A percentile compares a stretch with the other conserved stretches of the same genome.
Conservation (phyloP, 2,113 vertebrate genomes). For the Pluvianellus socialis region DNA sequence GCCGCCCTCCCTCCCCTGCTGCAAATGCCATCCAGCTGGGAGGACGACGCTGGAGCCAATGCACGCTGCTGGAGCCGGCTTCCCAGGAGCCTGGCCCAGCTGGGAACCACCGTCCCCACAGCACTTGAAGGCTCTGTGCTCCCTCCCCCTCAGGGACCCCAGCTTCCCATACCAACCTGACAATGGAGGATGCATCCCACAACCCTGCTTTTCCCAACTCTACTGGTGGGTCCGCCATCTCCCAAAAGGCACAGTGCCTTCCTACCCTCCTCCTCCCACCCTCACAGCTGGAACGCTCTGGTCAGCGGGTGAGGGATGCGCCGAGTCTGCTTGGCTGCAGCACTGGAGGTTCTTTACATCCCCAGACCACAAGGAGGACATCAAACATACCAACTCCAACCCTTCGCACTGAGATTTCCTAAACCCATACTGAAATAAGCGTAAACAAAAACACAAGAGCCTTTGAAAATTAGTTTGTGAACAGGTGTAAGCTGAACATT, state of each 20-base stretch:
- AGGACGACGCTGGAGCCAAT: neutral
- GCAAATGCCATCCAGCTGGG: too few relatives aligned
- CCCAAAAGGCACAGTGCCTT: neutral
- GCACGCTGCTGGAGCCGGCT: neutral
- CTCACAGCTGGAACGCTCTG: rapidly evolving
- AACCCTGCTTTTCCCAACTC: neutral
- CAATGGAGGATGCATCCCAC: neutral
- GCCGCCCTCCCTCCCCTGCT: too few relatives aligned
- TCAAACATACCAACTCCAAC: rapidly evolving
- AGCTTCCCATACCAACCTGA: neutral
- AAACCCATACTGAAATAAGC: neutral
- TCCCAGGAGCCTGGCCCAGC: neutral
- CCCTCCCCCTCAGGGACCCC: neutral
- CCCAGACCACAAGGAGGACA: neutral
- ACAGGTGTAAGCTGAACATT: rapidly evolving
- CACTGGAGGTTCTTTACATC: rapidly evolving
- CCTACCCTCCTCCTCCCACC: neutral
- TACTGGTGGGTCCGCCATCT: neutral
- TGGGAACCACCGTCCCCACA: rapidly evolving
- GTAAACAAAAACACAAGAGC: neutral
- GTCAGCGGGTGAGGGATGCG: too few relatives aligned
- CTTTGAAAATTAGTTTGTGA: neutral
- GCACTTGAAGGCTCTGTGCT: neutral
- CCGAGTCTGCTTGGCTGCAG: neutral
- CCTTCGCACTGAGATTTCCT: neutral